Base-by-base conservation (phyloP, 2,888 invertebrate genomes). In the Gibbula magus region DNA sequence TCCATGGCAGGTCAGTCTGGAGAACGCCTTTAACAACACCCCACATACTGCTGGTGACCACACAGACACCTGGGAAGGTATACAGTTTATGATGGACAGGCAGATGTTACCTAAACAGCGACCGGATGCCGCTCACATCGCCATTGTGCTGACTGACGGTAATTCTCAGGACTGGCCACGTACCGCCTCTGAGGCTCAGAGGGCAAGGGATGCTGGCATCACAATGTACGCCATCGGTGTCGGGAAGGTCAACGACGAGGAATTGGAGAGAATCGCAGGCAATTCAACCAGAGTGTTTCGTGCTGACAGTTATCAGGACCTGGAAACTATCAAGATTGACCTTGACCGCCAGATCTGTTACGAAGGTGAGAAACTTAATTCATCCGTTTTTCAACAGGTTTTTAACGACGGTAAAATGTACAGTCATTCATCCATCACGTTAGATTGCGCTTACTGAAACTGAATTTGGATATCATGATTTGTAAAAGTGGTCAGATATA, bases 71-170 rank as follows among this genome's bases (percentile, higher is more conserved):
- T 53, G 75, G 3, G 16, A 56, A 75, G 84, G 78, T 29, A 79
- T 84, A 25, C 29, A 81, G 32, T 83, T 81, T 80, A 81, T 83
- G 83, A n/a, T 80, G 7, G 45, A 76, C 0, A 56, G 53, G 8
- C 82, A 79, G 66, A 79, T 84, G 79, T 35, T 75, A n/a, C 53
- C 52, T 10, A 75, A 75, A 54, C 54, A 54, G 54, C 56, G 84
- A 5, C 61, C 79, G 18, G 4, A 53, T 18, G 80, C 80, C 16
- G 83, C 82, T n/a, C 80, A 79, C 74, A 67, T 84, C 67, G 81
- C 81, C 61, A 83, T 84, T 61, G 82, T 83, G 51, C 78, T 84
- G 79, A 84, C 84, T 3, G 84, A 84, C 53, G 84, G 84, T 3
- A 13, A 77, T 74, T 79, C 78, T 7, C 81, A 81, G 77, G 52